A percentile compares a stretch with the other conserved stretches of the same genome.
phyloP scores from a whole-genome alignment of 1,140 invertebrate genomes.

The Brachystomella parvula region DNA sequence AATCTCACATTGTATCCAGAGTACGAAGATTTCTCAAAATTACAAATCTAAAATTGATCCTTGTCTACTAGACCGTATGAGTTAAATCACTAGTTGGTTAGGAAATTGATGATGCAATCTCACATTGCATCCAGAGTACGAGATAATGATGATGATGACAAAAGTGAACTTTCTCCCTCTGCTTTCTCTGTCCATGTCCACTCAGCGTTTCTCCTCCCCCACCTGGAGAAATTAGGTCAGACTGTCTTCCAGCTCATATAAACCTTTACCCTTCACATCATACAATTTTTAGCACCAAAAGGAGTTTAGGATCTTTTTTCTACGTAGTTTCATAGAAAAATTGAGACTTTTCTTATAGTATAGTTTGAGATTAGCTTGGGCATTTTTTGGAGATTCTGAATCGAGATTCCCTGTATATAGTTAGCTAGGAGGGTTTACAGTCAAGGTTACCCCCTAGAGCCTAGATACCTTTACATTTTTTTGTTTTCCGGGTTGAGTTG shows the following conservation, averaged over 20 bases:
- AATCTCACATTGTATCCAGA: neutral
- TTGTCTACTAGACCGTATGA: neutral
- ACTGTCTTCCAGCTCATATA: too few species aligned
- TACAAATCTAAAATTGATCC: neutral
- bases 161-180: too few species aligned
- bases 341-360: neutral
- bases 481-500: slow-evolving; percentile 13
- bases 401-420: neutral
- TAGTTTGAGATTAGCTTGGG: neutral
- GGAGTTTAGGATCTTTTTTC: neutral
- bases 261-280: too few species aligned
- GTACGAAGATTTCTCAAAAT: neutral
- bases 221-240: too few species aligned
- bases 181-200: too few species aligned
- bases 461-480: slow-evolving; percentile 6
- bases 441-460: neutral
- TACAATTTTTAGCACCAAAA: neutral
- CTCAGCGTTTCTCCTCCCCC: too few species aligned
- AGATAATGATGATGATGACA: too few species aligned
- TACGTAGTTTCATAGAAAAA: neutral
- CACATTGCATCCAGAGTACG: too few species aligned
- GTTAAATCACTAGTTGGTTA: neutral
- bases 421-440: neutral
- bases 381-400: neutral
- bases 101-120: neutral